Evolutionary conservation across 2,797 vertebrate species (phyloP).

Genomic region (Lerista edwardsae): DNA sequence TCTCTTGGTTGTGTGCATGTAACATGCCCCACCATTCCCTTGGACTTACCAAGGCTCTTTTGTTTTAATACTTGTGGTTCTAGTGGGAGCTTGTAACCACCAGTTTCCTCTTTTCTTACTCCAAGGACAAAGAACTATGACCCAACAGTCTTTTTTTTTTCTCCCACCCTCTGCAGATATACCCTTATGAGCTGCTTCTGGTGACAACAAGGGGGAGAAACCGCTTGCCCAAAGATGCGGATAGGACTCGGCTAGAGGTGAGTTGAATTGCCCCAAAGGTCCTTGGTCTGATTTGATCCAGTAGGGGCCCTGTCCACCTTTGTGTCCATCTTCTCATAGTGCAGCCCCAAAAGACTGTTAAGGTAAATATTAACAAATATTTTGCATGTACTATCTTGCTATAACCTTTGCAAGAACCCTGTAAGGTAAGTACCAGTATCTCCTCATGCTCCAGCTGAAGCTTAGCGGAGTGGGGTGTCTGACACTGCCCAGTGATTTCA

Average conservation of each 20-base stretch:
- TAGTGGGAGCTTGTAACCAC: background rate
- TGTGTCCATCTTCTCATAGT: background rate
- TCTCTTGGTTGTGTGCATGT: background rate
- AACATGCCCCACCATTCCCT: no score
- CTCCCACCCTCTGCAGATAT: slow-evolving; percentile 80
- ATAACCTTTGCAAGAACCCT: no score
- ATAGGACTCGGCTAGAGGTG: slow-evolving; percentile 95
- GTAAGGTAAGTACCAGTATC: no score
- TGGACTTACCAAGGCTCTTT: fast-evolving
- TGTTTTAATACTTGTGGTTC: fast-evolving
- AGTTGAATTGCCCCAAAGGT: slow-evolving; percentile 37
- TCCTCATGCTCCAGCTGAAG: no score
- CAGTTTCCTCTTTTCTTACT: background rate
- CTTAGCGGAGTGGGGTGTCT: background rate
- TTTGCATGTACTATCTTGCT: no score
- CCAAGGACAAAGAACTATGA: background rate
- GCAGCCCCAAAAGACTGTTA: background rate
- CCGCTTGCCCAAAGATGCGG: slow-evolving; percentile 92
- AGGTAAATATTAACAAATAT: no score
- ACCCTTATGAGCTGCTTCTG: slow-evolving; percentile 93
- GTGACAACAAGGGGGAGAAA: slow-evolving; percentile 95
- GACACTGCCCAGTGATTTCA: background rate
- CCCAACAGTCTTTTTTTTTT: background rate
- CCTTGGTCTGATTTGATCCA: background rate
- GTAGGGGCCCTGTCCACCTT: background rate